Evolutionary conservation across 2,797 vertebrate species (phyloP).

Genomic region (Tympanoctomys barrerae): DNA sequence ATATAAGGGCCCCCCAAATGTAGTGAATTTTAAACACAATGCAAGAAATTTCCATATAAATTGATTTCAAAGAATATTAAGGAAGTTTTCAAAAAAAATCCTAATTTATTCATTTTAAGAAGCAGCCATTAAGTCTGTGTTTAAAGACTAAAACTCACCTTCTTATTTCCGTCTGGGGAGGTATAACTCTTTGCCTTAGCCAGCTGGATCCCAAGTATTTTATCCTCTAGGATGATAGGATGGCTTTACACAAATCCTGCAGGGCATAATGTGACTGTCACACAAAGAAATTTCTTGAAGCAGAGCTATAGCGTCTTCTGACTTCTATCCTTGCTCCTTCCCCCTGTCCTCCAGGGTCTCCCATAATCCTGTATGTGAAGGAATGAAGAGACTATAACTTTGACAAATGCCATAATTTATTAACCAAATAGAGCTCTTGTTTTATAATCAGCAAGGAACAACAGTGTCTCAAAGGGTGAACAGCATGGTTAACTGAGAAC

Average conservation of each 20-base stretch:
- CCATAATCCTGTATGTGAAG: conserved; percentile 44
- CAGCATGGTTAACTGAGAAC: not conserved
- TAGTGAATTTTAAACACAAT: not conserved
- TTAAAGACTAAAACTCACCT: conserved; percentile 20
- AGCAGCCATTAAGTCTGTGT: not conserved
- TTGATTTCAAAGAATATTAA: conserved; percentile 26
- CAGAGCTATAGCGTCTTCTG: conserved; percentile 57
- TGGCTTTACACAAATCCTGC: not conserved
- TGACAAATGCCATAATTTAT: conserved; percentile 65
- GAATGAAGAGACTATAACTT: conserved; percentile 53
- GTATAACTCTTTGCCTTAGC: not conserved
- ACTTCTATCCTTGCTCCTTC: not conserved
- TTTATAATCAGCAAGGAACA: conserved; percentile 35
- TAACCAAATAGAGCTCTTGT: conserved; percentile 25
- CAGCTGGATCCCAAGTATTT: not conserved
- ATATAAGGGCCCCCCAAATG: not conserved
- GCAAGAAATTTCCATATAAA: not conserved
- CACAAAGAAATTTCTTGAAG: conserved; percentile 53
- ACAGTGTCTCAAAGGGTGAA: conserved; percentile 60
- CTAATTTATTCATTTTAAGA: conserved; percentile 55
- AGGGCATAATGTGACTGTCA: not conserved
- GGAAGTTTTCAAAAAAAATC: not conserved
- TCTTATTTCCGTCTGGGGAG: not conserved
- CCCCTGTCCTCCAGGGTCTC: not conserved
- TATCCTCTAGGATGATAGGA: not conserved